Percentiles rank a stretch among this genome's conserved stretches.
phyloP scores from a whole-genome alignment of 2,888 invertebrate species.

The Leptinotarsa tumamoca region DNA sequence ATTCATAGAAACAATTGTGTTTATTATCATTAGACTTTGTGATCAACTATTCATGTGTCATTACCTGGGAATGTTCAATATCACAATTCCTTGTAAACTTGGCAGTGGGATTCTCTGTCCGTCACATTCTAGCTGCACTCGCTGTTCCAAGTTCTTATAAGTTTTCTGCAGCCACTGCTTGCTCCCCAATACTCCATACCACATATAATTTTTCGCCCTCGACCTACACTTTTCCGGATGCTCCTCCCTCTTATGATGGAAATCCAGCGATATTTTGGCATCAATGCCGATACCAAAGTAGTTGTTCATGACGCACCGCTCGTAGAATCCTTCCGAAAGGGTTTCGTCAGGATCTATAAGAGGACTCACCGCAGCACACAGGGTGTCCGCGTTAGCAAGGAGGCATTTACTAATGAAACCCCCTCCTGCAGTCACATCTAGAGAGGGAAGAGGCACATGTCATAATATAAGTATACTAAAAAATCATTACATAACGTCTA shows the following conservation, averaged over 20 bases:
- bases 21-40: background rate
- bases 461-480: too few relatives aligned
- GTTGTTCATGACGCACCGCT: slow-evolving; percentile 98
- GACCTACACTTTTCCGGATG: slow-evolving; percentile 97
- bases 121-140: slow-evolving; percentile 95
- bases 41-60: background rate
- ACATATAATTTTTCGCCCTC: slow-evolving; percentile 95
- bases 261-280: slow-evolving; percentile 96
- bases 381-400: slow-evolving; percentile 94
- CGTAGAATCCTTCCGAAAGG: slow-evolving; percentile 88
- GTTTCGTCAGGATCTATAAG: slow-evolving; percentile 94
- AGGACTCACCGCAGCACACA: slow-evolving; percentile 96
- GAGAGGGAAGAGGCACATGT: too few relatives aligned
- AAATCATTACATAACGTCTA: too few relatives aligned
- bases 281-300: slow-evolving; percentile 99
- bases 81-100: slow-evolving; percentile 95
- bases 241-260: slow-evolving; percentile 96
- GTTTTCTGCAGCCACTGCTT: slow-evolving; percentile 89
- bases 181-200: slow-evolving; percentile 87
- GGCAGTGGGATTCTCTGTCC: slow-evolving; percentile 95
- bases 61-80: slow-evolving; percentile 92
- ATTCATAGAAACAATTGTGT: too few relatives aligned
- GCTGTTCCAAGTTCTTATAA: slow-evolving; percentile 94
- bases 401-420: slow-evolving; percentile 96
- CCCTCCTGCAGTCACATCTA: slow-evolving; percentile 69